A percentile compares a stretch with the other conserved stretches of the same genome.
Evolutionary conservation across 2,797 vertebrate species (phyloP).

Genomic region (Chaenodraco wilsoni): DNA sequence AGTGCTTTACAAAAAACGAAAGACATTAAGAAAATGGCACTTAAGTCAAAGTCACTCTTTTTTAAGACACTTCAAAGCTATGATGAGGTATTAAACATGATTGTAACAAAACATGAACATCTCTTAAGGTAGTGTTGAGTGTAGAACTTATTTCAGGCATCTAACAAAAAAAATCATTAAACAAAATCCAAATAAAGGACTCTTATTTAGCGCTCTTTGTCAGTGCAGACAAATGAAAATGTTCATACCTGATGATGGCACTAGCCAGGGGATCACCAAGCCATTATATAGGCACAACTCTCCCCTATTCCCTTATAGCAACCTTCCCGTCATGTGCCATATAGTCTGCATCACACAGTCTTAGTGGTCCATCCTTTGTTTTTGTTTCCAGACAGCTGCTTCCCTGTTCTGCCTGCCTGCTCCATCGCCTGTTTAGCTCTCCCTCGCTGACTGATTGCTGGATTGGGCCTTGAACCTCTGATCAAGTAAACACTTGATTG

Average conservation of each 20-base stretch:
- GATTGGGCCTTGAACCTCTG: constrained; percentile 30
- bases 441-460: constrained; percentile 30
- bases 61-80: too few relatives aligned
- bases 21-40: too few relatives aligned
- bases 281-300: neutral
- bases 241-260: too few relatives aligned
- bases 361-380: neutral
- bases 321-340: neutral
- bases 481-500: constrained; percentile 8
- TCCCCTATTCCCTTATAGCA: neutral
- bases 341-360: neutral
- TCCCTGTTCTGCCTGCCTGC: constrained; percentile 13
- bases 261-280: neutral
- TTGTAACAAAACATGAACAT: too few relatives aligned
- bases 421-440: constrained; percentile 6
- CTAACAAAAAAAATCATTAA: too few relatives aligned
- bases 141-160: too few relatives aligned
- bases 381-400: neutral
- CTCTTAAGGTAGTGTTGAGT: too few relatives aligned
- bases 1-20: too few relatives aligned
- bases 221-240: neutral
- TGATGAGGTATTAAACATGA: too few relatives aligned
- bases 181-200: too few relatives aligned
- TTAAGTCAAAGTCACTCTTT: too few relatives aligned
- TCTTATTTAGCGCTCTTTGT: too few relatives aligned